Evolutionary conservation across 2,888 invertebrate species (phyloP).

Genomic region (Cantharis rufa): DNA sequence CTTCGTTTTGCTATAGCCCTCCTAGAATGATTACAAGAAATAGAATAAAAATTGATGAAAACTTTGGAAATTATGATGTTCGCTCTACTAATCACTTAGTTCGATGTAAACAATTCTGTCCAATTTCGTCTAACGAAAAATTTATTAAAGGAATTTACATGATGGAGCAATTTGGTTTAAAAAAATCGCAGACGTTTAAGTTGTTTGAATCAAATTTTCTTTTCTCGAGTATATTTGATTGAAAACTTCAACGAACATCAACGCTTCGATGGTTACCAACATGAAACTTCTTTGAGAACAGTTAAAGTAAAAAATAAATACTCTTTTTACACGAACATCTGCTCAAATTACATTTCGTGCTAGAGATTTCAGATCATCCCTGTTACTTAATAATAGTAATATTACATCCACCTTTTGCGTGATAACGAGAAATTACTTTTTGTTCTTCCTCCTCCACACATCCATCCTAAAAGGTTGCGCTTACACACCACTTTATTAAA

Average conservation of each 20-base stretch:
- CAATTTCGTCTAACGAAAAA: background rate
- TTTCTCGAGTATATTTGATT: constrained; percentile 23
- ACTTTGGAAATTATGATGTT: constrained; percentile 13
- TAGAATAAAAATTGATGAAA: constrained; percentile 17
- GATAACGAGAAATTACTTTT: background rate
- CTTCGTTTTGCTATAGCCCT: constrained; percentile 8
- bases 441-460: background rate
- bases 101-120: background rate
- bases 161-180: background rate
- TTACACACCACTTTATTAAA: background rate
- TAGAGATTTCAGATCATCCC: background rate
- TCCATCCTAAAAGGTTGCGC: background rate
- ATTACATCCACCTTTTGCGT: background rate
- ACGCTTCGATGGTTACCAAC: constrained; percentile 24
- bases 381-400: constrained; percentile 3
- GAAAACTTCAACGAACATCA: constrained; percentile 26
- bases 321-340: constrained; percentile 19
- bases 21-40: constrained; percentile 10
- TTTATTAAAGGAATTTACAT: background rate
- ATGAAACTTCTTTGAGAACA: constrained; percentile 25
- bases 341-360: constrained; percentile 26
- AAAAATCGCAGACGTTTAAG: background rate
- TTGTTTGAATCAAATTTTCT: constrained; percentile 22
- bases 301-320: constrained; percentile 29
- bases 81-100: background rate